Percentiles rank a stretch among this genome's conserved stretches.
Evolutionary conservation across 2,797 vertebrate species (phyloP).

Genomic region (Sarcoramphus papa): DNA sequence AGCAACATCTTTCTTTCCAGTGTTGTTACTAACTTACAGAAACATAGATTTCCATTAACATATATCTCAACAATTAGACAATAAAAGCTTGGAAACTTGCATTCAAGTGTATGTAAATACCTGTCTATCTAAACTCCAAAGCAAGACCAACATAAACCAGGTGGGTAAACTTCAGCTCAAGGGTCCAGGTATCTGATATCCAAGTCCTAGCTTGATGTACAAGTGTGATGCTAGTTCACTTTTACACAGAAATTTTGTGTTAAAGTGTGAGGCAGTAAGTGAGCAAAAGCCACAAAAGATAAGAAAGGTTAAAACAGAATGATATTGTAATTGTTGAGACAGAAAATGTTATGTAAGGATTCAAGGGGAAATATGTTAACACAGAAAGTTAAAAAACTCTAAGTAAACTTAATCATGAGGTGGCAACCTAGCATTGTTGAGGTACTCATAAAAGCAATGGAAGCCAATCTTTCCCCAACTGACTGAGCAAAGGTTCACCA

Average conservation of each 20-base stretch:
- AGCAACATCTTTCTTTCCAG: not conserved
- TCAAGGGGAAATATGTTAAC: not conserved
- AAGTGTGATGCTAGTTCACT: not conserved
- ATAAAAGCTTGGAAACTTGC: not conserved
- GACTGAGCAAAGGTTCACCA: not conserved
- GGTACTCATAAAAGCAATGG: not conserved
- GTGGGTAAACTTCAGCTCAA: not conserved
- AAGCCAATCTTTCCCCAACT: rapidly evolving
- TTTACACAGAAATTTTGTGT: not conserved
- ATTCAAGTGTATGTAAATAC: rapidly evolving
- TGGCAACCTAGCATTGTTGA: not conserved
- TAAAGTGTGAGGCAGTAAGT: not conserved
- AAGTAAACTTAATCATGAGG: rapidly evolving
- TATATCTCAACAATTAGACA: not conserved
- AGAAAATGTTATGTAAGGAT: not conserved
- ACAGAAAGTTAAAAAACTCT: not conserved
- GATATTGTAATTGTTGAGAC: not conserved
- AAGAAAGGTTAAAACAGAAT: not conserved
- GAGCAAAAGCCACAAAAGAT: not conserved
- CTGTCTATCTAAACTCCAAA: not conserved
- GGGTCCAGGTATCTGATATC: not conserved
- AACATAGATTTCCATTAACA: not conserved
- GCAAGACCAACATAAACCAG: not conserved
- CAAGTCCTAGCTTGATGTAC: not conserved
- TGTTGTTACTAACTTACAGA: not conserved